Conservation (phyloP, 2,888 invertebrate species). For the Branchellion lobata region DNA sequence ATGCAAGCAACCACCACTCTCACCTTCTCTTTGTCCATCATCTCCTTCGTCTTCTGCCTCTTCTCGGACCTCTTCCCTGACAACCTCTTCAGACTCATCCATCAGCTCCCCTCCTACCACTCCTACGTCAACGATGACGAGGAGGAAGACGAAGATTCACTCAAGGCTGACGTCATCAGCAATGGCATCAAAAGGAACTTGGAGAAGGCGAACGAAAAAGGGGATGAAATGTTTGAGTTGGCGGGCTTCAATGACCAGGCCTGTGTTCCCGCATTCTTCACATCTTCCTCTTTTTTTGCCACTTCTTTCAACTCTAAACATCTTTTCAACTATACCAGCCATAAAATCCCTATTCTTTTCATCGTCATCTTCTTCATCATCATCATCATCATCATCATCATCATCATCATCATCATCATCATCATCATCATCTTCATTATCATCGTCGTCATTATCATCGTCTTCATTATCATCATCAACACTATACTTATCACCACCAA, state of each 20-base stretch:
- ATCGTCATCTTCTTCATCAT: background rate
- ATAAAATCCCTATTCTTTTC: too few species aligned
- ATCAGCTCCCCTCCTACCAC: background rate
- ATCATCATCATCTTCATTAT: background rate
- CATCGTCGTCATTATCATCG: background rate
- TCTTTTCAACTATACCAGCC: too few species aligned
- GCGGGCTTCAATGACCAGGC: background rate
- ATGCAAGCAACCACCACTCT: slow-evolving; percentile 10
- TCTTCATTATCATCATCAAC: background rate
- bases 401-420: background rate
- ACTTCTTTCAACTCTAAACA: too few species aligned
- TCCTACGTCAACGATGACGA: background rate
- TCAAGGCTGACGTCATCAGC: background rate
- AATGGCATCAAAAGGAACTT: background rate
- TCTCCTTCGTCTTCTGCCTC: slow-evolving; percentile 27
- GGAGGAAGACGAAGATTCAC: background rate
- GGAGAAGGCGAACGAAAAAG: background rate
- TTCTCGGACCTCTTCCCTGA: slow-evolving; percentile 34
- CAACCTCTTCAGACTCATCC: background rate
- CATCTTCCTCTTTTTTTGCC: background rate
- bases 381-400: slow-evolving; percentile 10
- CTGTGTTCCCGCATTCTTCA: background rate
- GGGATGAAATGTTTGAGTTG: background rate
- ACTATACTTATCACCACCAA: background rate
- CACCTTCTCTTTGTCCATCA: background rate